Evolutionary conservation across 2,797 vertebrate genomes (phyloP).

Genomic region (Sphenodon punctatus): DNA sequence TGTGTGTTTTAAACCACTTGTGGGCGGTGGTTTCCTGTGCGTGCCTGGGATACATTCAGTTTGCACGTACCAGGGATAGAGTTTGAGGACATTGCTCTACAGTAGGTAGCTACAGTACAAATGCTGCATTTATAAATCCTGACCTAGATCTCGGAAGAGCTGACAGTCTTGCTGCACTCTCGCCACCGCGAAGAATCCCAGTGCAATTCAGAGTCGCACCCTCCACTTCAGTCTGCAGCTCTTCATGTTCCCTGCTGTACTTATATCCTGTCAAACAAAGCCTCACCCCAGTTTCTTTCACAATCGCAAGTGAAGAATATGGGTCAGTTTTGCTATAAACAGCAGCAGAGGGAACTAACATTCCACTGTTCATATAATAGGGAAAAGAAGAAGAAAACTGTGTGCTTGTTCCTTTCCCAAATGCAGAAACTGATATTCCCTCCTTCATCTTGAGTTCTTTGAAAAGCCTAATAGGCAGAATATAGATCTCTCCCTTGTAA

Average conservation of each 20-base stretch:
- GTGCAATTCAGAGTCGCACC: background rate
- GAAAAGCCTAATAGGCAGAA: background rate
- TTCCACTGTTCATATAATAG: rapidly evolving
- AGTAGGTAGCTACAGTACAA: background rate
- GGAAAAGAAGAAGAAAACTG: background rate
- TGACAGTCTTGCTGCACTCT: background rate
- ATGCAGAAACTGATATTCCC: too few relatives aligned
- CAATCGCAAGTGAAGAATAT: background rate
- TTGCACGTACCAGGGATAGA: background rate
- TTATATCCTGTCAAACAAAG: background rate
- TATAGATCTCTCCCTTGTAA: background rate
- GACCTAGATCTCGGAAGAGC: background rate
- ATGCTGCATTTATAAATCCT: background rate
- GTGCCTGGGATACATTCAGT: rapidly evolving
- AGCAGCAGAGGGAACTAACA: background rate
- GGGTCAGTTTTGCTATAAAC: rapidly evolving
- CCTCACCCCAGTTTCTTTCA: background rate
- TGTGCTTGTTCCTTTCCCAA: background rate
- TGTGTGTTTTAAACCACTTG: background rate
- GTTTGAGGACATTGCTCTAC: background rate
- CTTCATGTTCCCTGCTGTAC: background rate
- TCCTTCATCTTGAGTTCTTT: too few relatives aligned
- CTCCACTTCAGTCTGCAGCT: background rate
- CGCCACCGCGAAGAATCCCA: background rate
- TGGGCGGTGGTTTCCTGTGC: background rate